Conservation (phyloP, 2,113 vertebrate genomes). For the Struthio camelus region DNA sequence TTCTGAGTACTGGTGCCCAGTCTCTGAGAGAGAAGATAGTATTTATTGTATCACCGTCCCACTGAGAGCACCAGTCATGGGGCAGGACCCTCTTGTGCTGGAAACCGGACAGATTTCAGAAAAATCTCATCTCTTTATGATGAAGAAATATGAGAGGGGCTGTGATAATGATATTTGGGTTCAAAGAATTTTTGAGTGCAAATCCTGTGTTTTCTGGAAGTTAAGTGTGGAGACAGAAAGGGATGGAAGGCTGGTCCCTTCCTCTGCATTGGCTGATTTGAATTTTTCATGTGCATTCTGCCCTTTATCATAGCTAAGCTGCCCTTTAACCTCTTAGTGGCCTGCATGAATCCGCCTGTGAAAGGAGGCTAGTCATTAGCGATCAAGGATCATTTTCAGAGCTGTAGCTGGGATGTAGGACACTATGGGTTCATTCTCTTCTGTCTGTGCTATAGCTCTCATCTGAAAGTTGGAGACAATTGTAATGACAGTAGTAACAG, state of each 20-base stretch:
- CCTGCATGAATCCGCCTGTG: neutral
- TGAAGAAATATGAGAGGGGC: neutral
- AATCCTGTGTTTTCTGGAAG: neutral
- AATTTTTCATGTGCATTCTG: neutral
- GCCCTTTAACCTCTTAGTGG: neutral
- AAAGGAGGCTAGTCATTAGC: neutral
- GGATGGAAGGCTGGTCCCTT: neutral
- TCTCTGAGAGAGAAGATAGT: too few relatives aligned
- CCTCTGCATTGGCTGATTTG: neutral
- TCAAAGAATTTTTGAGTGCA: neutral
- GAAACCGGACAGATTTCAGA: neutral
- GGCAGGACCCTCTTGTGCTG: neutral
- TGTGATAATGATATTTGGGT: accelerated
- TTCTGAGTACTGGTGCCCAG: neutral
- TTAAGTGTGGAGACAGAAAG: neutral
- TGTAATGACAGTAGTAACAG: neutral
- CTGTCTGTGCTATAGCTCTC: neutral
- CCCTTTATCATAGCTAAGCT: neutral
- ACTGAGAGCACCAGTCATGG: neutral
- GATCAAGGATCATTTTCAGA: neutral
- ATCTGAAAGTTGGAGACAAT: neutral
- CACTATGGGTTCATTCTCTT: neutral
- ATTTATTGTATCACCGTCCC: neutral
- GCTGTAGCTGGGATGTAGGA: neutral
- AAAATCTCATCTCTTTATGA: neutral